Evolutionary conservation across 2,113 vertebrate species (phyloP), one percentile per base, ranked within the genome.

Genomic region (Aegithalos caudatus): DNA sequence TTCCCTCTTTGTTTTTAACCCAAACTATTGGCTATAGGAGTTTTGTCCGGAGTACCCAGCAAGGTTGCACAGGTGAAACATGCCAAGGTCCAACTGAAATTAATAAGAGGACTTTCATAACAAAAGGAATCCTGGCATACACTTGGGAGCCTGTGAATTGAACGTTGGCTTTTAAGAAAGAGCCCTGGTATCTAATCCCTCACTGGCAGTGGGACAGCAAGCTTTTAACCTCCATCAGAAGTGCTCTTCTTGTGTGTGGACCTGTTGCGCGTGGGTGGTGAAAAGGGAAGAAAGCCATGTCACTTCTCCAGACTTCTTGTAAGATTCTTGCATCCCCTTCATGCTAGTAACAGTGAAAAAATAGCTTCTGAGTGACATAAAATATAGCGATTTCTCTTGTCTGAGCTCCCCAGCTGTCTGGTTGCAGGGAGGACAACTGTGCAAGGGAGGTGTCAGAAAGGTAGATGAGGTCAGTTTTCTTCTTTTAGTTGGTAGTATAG

Each of bases 181-280:
- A 64, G 20, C 3, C 10, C 12, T 73, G 14, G 12, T 38, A 18
- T 74, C n/a, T 27, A 33, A 45, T 44, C 70, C 29, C 54, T 73
- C 2, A 0, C 11, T 27, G 53, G 28, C 28, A 29, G 23, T 53
- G 38, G 11, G 16, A 86, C 10, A 31, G 8, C 22, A 79, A n/a
- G 23, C 12, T 61, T 70, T n/a, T 44, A 71, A n/a, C 51, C 47
- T 57, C 61, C 14, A 8, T 61, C 38, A 54, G 25, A 79, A 77
- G 13, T 0, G 0, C 10, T 88, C 13, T 69, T 20, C 28, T 88
- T 2, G 1, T 62, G 6, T 24, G 33, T 37, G 35, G 62, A 67
- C 35, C 44, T 84, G 31, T 45, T 56, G 21, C 51, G 22, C 47
- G 25, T 58, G 51, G 12, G 29, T 11, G 6, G 10, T 25, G n/a